A percentile compares a stretch with the other conserved stretches of the same genome.
Evolutionary conservation across 2,888 invertebrate species (phyloP).

Genomic region (Tetragonisca angustula): DNA sequence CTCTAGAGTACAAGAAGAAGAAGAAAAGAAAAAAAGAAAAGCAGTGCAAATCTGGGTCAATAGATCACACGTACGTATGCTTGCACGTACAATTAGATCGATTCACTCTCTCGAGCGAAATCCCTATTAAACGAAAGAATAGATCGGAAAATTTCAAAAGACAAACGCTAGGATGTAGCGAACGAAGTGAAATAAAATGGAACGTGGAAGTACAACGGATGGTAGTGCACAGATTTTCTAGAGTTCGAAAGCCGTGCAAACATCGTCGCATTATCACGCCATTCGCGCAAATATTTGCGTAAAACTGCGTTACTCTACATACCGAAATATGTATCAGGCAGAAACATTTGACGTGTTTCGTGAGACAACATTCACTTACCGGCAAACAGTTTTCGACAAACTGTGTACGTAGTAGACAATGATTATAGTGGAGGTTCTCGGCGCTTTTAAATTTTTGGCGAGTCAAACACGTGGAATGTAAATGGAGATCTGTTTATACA

Average conservation of each 20-base stretch:
- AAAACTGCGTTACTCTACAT: background rate
- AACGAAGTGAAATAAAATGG: background rate
- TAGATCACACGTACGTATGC: background rate
- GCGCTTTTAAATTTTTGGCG: too few species aligned
- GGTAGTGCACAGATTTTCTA: background rate
- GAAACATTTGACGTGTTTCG: background rate
- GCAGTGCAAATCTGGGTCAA: background rate
- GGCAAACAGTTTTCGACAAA: background rate
- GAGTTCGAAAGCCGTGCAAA: background rate
- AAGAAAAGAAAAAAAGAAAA: background rate
- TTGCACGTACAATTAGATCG: background rate
- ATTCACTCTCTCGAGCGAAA: background rate
- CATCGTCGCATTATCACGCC: background rate
- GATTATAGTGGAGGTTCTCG: too few species aligned
- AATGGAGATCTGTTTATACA: too few species aligned
- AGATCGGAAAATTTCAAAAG: background rate
- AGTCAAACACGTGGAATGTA: too few species aligned
- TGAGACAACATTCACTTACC: background rate
- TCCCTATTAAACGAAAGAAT: background rate
- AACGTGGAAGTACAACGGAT: background rate
- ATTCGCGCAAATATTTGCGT: background rate
- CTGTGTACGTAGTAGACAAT: background rate
- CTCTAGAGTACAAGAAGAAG: background rate
- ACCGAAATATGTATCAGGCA: background rate
- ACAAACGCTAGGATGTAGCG: background rate